Conservation (phyloP, 2,113 vertebrate species). For the Etia nguti region DNA sequence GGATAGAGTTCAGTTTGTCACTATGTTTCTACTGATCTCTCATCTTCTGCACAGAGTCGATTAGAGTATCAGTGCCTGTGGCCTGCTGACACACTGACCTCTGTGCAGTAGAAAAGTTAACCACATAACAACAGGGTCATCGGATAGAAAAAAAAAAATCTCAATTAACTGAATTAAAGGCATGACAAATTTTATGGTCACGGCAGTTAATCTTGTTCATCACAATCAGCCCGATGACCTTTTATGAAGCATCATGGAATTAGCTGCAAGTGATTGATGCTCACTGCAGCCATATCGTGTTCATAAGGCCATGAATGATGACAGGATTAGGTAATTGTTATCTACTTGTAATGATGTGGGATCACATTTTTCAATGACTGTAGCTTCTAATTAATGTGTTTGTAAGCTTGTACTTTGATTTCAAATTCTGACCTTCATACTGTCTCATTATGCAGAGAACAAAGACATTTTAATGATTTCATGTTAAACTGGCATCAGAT, state of each 20-base stretch:
- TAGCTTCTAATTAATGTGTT: not conserved
- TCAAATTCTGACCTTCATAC: not conserved
- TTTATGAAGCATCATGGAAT: slow-evolving; percentile 14
- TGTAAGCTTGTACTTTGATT: not conserved
- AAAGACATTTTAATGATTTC: not conserved
- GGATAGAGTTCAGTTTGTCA: slow-evolving; percentile 35
- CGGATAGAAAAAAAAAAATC: not conserved
- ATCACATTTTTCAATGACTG: not conserved
- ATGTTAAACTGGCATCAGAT: not conserved
- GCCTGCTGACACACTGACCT: not conserved
- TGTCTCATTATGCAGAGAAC: not conserved
- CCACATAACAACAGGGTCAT: not conserved
- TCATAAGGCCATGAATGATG: not conserved
- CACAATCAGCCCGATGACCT: slow-evolving; percentile 5
- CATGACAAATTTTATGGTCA: not conserved
- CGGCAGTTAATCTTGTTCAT: slow-evolving; percentile 4
- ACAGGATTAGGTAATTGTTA: slow-evolving; percentile 4
- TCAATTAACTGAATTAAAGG: not conserved
- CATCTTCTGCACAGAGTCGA: not conserved
- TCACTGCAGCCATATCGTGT: not conserved
- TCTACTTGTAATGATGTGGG: not conserved
- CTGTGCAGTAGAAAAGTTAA: not conserved
- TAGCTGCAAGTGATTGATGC: slow-evolving; percentile 24
- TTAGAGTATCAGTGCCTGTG: not conserved
- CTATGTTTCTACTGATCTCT: slow-evolving; percentile 19